A percentile compares a stretch with the other conserved stretches of the same genome.
Conservation (phyloP, 2,888 invertebrate genomes). For the Maniola hyperantus region DNA sequence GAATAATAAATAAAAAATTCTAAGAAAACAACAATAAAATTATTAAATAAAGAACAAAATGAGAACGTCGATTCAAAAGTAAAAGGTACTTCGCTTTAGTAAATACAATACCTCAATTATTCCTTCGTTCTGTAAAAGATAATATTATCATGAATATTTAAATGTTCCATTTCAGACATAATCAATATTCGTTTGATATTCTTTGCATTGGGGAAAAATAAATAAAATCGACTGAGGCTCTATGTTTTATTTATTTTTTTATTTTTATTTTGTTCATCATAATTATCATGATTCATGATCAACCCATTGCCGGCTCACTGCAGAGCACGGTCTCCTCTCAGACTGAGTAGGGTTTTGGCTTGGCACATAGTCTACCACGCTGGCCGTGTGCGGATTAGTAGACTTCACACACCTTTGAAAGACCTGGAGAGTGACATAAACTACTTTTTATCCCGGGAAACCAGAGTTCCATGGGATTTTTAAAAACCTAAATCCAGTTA, state of each 20-base stretch:
- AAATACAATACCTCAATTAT: slow-evolving; percentile 5
- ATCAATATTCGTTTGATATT: neutral
- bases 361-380: too few species aligned
- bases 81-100: neutral
- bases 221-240: neutral
- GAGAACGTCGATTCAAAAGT: neutral
- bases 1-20: neutral
- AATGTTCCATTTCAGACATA: neutral
- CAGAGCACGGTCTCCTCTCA: too few species aligned
- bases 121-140: neutral
- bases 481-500: too few species aligned
- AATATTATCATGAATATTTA: slow-evolving; percentile 8
- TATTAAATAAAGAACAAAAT: neutral
- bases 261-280: too few species aligned
- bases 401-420: too few species aligned
- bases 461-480: too few species aligned
- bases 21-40: neutral
- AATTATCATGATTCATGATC: too few species aligned
- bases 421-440: too few species aligned
- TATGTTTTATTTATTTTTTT: neutral
- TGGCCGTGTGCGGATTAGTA: too few species aligned
- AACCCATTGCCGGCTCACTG: too few species aligned
- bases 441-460: too few species aligned
- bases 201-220: neutral
- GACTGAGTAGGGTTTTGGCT: too few species aligned